Evolutionary conservation across 2,113 vertebrate genomes (phyloP).

Genomic region (Helogale parvula): DNA sequence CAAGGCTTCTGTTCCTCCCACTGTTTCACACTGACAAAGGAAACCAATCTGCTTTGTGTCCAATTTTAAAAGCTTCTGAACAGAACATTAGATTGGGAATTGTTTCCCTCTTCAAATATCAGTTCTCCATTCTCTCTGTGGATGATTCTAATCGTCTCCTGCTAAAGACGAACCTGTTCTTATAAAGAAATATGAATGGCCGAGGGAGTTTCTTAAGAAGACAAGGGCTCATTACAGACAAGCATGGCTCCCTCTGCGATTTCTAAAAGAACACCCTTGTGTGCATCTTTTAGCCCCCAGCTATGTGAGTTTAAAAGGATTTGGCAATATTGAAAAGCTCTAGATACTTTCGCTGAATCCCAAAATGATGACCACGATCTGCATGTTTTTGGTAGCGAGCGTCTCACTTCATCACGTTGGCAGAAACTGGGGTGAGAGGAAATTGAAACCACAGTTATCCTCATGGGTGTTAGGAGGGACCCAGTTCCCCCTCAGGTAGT

Average conservation of each 20-base stretch:
- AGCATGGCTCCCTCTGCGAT: constrained; percentile 18
- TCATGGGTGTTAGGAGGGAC: neutral
- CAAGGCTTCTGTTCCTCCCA: neutral
- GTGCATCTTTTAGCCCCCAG: neutral
- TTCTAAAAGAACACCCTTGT: constrained; percentile 50
- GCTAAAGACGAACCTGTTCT: constrained; percentile 47
- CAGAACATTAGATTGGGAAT: neutral
- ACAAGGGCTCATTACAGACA: constrained; percentile 44
- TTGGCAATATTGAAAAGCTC: constrained; percentile 1
- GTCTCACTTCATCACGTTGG: constrained; percentile 46
- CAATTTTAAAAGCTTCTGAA: constrained; percentile 31
- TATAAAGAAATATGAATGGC: neutral
- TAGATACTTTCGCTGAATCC: constrained; percentile 33
- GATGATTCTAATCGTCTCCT: constrained; percentile 19
- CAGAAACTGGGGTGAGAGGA: constrained; percentile 8
- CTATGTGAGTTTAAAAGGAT: constrained; percentile 57
- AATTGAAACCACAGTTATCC: neutral
- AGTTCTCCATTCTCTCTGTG: neutral
- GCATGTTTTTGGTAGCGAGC: neutral
- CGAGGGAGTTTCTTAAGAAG: constrained; percentile 47
- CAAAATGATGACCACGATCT: neutral
- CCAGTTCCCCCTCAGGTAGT: too few relatives aligned
- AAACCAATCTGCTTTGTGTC: neutral
- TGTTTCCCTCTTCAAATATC: neutral
- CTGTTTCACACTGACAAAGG: neutral